Base-by-base conservation (phyloP, 1,140 invertebrate genomes). In the Aphaenogaster rudis region DNA sequence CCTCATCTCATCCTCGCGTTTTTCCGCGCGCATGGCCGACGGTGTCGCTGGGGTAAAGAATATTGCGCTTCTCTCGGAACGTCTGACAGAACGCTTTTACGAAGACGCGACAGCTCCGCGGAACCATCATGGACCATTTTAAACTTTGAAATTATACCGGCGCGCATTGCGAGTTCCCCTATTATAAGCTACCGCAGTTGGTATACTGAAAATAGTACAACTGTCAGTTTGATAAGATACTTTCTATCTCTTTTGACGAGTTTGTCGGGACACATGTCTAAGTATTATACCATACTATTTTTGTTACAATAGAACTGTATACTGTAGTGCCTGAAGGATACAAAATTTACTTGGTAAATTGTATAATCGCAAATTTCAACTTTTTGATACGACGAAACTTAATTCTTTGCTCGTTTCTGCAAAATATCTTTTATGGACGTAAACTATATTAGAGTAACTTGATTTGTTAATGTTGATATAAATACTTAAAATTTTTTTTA, bases 51-150 rank as follows among this genome's bases (percentile, higher is more conserved):
- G 28, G 33, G 17, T 39, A 59, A 45, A 52, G 77, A 81, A 89
- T 89, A 89, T 89, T 89, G 72, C 88, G 52, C 72, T 82, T 45
- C 50, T 45, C 50, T n/a, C n/a, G 54, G 50, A 64, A 89, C 67
- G 50, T 36, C 50, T 66, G 67, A 61, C 69, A 61, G 85, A 74
- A 48, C 54, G 50, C 50, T 54, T 81, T 61, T 45, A 71, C 80
- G 81, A 61, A 87, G 82, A 78, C 59, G 82, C 45, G 80, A 84
- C 80, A 61, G 69, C 28, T 33, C 42, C 13, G n/a, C 80, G 13
- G n/a, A 63, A 39, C 80, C 54, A 74, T 61, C 80, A 28, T 76
- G 69, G 54, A 76, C 54, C 80, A 74, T 84, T 84, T 84, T 84
- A 84, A 84, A 84, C 80, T 84, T 84, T 84, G 80, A 84, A 84